A percentile compares a stretch with the other conserved stretches of the same genome.
Evolutionary conservation across 1,140 invertebrate genomes (phyloP).

Genomic region (Drosophila takahashii): DNA sequence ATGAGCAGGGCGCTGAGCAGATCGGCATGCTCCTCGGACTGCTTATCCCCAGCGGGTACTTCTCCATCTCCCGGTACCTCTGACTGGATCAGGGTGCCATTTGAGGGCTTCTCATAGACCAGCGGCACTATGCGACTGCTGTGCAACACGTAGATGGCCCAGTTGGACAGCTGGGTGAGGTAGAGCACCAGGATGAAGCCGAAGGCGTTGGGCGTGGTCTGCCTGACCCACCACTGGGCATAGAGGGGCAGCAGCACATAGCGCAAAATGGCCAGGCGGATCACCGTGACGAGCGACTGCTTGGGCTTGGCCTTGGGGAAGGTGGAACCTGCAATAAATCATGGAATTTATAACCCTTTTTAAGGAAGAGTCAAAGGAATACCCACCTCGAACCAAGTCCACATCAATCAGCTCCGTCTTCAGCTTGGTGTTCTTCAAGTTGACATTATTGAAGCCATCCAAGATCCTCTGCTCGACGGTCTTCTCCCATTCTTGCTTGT

Average conservation of each 20-base stretch:
- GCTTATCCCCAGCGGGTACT: constrained; percentile 28
- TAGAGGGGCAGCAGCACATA: constrained; percentile 93
- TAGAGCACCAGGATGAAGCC: constrained; percentile 91
- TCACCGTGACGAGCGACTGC: constrained; percentile 92
- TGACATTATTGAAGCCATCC: constrained; percentile 93
- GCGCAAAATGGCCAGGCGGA: constrained; percentile 91
- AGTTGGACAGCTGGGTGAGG: constrained; percentile 90
- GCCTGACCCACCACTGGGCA: constrained; percentile 94
- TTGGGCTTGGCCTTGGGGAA: constrained; percentile 97
- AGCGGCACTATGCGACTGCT: constrained; percentile 77
- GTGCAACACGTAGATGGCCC: constrained; percentile 87
- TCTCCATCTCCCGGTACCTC: constrained; percentile 25
- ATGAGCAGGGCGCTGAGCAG: constrained; percentile 87
- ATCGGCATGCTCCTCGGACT: constrained; percentile 65
- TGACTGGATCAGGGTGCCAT: constrained; percentile 12
- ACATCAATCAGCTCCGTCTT: constrained; percentile 98
- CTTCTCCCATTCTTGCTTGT: constrained; percentile 98
- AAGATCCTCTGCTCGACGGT: constrained; percentile 95
- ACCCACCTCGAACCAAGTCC: constrained; percentile 93
- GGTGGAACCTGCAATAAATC: constrained; percentile 89
- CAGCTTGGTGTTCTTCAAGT: constrained; percentile 93
- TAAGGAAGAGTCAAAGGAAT: not conserved
- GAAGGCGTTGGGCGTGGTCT: constrained; percentile 92
- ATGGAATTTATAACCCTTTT: not conserved
- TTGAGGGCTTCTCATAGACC: constrained; percentile 32